phyloP scores from a whole-genome alignment of 2,888 invertebrate species.

The Melanotus villosus region DNA sequence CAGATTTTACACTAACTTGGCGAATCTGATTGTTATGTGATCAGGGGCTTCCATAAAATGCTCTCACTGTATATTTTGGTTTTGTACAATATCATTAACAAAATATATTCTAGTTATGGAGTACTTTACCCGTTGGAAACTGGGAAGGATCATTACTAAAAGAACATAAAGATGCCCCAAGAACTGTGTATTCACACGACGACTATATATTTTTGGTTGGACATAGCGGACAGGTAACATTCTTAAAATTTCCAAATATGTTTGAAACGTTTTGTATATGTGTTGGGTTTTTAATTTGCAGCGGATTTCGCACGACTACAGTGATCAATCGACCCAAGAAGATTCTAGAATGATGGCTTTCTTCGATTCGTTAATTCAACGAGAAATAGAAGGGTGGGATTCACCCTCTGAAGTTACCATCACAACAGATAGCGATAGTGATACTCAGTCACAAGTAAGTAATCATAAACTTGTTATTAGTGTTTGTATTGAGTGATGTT shows the following conservation, averaged over 20 bases:
- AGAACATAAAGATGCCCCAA: slow-evolving; percentile 73
- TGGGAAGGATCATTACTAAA: slow-evolving; percentile 77
- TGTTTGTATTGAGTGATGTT: no score
- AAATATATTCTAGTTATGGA: slow-evolving; percentile 86
- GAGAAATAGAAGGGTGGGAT: slow-evolving; percentile 87
- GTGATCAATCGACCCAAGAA: slow-evolving; percentile 88
- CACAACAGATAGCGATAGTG: slow-evolving; percentile 61
- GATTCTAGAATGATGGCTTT: slow-evolving; percentile 98
- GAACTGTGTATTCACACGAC: slow-evolving; percentile 83
- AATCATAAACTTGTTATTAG: no score
- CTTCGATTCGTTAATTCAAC: slow-evolving; percentile 93
- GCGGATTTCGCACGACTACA: slow-evolving; percentile 90
- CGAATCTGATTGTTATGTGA: no score
- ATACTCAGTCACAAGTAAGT: slow-evolving; percentile 18
- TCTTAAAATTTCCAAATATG: not conserved
- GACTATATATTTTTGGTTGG: slow-evolving; percentile 88
- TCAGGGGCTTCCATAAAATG: no score
- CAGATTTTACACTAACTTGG: no score
- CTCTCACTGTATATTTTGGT: no score
- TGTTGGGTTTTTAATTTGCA: slow-evolving; percentile 60
- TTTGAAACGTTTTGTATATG: not conserved
- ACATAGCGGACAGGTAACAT: slow-evolving; percentile 79
- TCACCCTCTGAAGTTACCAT: slow-evolving; percentile 60
- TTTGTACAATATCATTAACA: no score
- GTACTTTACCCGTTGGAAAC: slow-evolving; percentile 78